These are phyloP conservation scores for Holothuria glaberrima DNA, from an alignment of 35 echinoderm and acorn worm genomes.

Conservation along the genomic window DNA sequence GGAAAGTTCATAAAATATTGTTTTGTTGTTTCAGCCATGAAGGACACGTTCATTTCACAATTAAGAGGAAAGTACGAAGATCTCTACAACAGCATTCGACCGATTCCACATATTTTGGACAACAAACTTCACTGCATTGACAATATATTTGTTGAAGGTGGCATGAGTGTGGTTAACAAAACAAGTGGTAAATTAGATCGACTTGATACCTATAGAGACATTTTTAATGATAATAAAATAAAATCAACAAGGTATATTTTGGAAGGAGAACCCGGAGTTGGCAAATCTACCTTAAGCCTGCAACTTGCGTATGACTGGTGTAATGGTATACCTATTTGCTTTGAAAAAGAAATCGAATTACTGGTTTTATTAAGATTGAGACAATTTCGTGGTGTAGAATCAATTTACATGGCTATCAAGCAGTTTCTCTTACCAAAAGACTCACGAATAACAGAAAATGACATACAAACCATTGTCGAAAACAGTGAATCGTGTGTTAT, in stretches of 20 bases:
- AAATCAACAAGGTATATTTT: no score
- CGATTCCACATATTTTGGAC: neutral
- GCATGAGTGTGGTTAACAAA: neutral
- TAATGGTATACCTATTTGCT: neutral
- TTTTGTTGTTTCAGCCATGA: neutral
- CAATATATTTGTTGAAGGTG: conserved; percentile 27
- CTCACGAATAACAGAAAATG: neutral
- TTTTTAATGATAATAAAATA: no score
- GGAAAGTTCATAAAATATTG: no score
- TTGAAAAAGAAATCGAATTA: neutral
- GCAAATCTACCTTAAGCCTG: neutral
- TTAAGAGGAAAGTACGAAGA: conserved; percentile 2
- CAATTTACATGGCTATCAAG: conserved; percentile 17
- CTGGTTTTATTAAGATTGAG: neutral
- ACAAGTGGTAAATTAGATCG: no score
- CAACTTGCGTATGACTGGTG: conserved; percentile 13
- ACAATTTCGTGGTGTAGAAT: neutral
- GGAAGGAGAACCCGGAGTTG: neutral
- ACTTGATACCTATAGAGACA: no score
- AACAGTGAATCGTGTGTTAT: neutral
- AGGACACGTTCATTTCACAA: neutral
- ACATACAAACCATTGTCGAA: neutral
- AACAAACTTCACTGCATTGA: neutral
- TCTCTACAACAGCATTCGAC: neutral
- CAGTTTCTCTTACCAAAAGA: conserved; percentile 11